Evolutionary conservation across 2,113 vertebrate genomes (phyloP), one percentile per base, ranked within the genome.

Genomic region (Megaceryle torquata): DNA sequence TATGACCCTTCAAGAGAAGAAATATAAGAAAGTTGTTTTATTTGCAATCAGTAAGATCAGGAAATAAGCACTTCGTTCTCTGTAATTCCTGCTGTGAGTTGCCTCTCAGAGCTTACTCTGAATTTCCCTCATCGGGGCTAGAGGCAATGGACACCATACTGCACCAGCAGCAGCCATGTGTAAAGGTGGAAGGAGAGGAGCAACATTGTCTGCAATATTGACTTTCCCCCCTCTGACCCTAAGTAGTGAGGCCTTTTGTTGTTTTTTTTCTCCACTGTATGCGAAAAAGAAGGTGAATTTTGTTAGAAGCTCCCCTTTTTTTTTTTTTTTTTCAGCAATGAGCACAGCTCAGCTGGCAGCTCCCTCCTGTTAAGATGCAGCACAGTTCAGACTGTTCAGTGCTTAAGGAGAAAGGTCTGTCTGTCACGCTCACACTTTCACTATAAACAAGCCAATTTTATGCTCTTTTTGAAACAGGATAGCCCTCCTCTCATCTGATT

Each of bases 261-360:
- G 46, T 57, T 26, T 41, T 41, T 71, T 94, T 92, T 63, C 41
- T 63, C 22, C 4, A 7, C 19, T 19, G 20, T 5, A 29, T 2
- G 2, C 22, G 19, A 82, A 54, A 61, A 89, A 89, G 28, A 61
- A 64, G 22, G 29, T 44, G 33, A 71, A 44, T 85, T 85, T 70
- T 70, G 10, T 44, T 75, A 57, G 60, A 88, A 71, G 26, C 19
- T 8, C 15, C 29, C 39, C n/a, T n/a, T 26, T 56, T 51, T 51
- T 51, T 51, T 72, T 33, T 39, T 48, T 80, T 48, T 24, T 7
- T 24, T 7, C n/a, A 51, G 44, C 75, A 82, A 24, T 44, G n/a
- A 48, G 46, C 2, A 0, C 3, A 84, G 33, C 43, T 88, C 31
- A 63, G 31, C 21, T 0, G 1, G 46, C 1, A 3, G 15, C 43